Conservation (phyloP, 2,888 invertebrate genomes). For the Volucella zonaria region DNA sequence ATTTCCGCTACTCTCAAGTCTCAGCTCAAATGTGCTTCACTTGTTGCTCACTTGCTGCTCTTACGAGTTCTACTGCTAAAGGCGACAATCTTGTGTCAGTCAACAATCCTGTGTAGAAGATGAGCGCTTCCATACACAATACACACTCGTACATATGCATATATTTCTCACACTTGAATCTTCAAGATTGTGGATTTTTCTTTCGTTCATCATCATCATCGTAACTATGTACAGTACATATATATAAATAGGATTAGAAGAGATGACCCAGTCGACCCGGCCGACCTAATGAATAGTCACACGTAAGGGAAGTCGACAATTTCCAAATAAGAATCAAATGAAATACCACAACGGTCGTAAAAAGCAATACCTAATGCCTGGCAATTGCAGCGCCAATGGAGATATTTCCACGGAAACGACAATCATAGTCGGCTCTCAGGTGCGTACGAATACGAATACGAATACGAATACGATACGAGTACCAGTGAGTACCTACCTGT, state of each 20-base stretch:
- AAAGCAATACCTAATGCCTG: conserved; percentile 27
- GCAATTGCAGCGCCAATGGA: neutral
- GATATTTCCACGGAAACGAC: conserved; percentile 57
- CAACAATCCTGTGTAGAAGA: conserved; percentile 39
- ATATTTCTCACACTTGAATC: conserved; percentile 56
- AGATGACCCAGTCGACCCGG: conserved; percentile 58
- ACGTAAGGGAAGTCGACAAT: conserved; percentile 73
- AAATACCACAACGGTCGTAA: conserved; percentile 41
- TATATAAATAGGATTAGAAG: conserved; percentile 20
- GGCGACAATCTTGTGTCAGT: conserved; percentile 57
- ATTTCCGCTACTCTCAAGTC: conserved; percentile 69
- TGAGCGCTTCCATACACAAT: neutral
- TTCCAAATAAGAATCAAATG: conserved; percentile 70
- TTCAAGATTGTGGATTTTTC: conserved; percentile 25
- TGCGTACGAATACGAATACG: neutral
- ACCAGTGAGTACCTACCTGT: conserved; percentile 8
- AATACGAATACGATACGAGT: neutral
- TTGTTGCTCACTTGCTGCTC: conserved; percentile 4
- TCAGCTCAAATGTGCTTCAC: conserved; percentile 8
- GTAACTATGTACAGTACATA: neutral
- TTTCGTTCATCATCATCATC: neutral
- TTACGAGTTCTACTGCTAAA: conserved; percentile 35
- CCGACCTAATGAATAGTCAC: conserved; percentile 65
- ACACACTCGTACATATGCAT: too few relatives aligned
- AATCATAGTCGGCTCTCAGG: conserved; percentile 17